Evolutionary conservation across 2,888 invertebrate genomes (phyloP).

Genomic region (Microctonus aethiopoides): DNA sequence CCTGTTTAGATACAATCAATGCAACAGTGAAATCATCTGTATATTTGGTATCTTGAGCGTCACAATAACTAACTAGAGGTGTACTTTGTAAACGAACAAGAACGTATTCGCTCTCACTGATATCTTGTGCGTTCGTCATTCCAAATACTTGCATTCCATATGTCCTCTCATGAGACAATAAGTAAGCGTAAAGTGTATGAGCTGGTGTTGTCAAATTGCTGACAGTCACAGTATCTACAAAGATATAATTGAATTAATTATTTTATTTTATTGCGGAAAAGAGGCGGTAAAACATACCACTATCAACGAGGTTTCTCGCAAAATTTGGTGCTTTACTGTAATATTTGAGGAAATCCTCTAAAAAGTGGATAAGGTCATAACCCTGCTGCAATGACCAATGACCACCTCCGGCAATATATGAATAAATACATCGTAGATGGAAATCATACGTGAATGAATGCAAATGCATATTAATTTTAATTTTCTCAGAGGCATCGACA

Average conservation of each 20-base stretch:
- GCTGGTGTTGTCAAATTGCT: slow-evolving; percentile 74
- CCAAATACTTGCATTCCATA: slow-evolving; percentile 77
- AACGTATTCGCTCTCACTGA: slow-evolving; percentile 72
- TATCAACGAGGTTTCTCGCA: slow-evolving; percentile 78
- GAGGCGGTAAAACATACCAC: slow-evolving; percentile 68
- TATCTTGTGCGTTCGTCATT: slow-evolving; percentile 69
- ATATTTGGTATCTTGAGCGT: slow-evolving; percentile 72
- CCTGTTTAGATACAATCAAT: slow-evolving; percentile 74
- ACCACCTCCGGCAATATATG: slow-evolving; percentile 73
- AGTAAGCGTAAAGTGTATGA: slow-evolving; percentile 76
- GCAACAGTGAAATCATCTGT: slow-evolving; percentile 77
- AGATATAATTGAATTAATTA: too few relatives aligned
- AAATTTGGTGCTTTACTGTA: slow-evolving; percentile 82
- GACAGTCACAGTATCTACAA: slow-evolving; percentile 71
- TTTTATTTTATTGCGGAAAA: too few relatives aligned
- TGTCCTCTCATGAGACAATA: slow-evolving; percentile 75
- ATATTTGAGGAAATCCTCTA: slow-evolving; percentile 81
- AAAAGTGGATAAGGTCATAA: slow-evolving; percentile 79
- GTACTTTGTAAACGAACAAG: slow-evolving; percentile 73
- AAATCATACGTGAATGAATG: slow-evolving; percentile 84
- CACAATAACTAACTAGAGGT: slow-evolving; percentile 71
- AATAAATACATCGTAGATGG: slow-evolving; percentile 76
- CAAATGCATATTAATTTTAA: slow-evolving; percentile 78
- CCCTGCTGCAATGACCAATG: slow-evolving; percentile 70
- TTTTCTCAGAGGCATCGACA: slow-evolving; percentile 76